A percentile compares a stretch with the other conserved stretches of the same genome.
These are phyloP conservation scores for Dromiciops gliroides DNA, from an alignment of 2,113 vertebrate genomes.

Conservation along the genomic window DNA sequence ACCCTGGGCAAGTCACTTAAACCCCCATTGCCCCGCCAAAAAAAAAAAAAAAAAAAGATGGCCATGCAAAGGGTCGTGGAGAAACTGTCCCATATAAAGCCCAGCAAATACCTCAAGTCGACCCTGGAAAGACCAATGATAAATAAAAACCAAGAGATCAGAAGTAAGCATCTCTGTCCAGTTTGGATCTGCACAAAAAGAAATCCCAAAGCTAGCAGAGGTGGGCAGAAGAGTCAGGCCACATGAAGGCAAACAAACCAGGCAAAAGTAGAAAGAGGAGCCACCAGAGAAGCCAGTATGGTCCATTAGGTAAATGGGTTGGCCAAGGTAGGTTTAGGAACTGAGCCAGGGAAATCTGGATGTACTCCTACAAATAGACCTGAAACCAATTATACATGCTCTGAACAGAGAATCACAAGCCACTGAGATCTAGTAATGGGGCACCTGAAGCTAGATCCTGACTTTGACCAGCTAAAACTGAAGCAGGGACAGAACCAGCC, in stretches of 20 bases:
- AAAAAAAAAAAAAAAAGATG: no score
- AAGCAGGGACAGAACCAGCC: background rate
- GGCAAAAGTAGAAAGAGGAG: background rate
- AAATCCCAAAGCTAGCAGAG: background rate
- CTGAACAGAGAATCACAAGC: background rate
- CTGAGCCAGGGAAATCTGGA: background rate
- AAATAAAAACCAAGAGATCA: background rate
- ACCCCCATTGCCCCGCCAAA: no score
- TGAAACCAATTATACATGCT: background rate
- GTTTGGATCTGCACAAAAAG: background rate
- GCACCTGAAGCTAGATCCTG: background rate
- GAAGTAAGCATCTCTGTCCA: background rate
- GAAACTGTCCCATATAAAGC: background rate
- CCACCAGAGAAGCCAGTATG: background rate
- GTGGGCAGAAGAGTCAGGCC: background rate
- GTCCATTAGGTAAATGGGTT: background rate
- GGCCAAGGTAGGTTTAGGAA: background rate
- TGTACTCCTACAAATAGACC: background rate
- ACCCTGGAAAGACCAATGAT: background rate
- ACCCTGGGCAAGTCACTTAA: no score
- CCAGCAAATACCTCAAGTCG: background rate
- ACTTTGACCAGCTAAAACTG: background rate
- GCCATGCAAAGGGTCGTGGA: background rate
- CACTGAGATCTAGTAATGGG: background rate
- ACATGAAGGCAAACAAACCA: background rate